These are phyloP conservation scores for Alloplasta piceator DNA, from an alignment of 2,888 invertebrate genomes.

Conservation along the genomic window DNA sequence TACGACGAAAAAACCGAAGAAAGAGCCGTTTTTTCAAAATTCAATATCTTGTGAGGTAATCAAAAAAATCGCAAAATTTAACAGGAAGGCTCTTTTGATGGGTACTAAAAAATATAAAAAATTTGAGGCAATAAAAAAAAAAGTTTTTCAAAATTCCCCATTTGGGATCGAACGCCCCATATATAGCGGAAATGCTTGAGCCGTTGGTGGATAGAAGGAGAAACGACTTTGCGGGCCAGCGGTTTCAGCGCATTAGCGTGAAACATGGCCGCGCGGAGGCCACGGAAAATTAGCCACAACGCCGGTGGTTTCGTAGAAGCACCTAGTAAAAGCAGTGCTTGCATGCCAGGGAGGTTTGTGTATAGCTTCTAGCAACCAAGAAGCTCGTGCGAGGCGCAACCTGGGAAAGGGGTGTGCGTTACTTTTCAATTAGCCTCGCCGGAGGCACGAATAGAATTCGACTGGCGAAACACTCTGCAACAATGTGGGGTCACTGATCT, in stretches of 20 bases:
- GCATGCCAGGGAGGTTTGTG: conserved; percentile 18
- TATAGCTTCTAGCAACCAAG: background rate
- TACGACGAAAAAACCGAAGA: no score
- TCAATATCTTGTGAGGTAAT: no score
- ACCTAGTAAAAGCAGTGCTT: conserved; percentile 52
- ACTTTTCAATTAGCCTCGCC: conserved; percentile 63
- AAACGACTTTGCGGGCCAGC: conserved; percentile 54
- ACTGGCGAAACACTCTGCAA: conserved; percentile 17
- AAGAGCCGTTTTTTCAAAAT: no score
- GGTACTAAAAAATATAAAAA: no score
- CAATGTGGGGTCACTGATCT: no score
- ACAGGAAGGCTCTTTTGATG: no score
- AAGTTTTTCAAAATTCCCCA: no score
- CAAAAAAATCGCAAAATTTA: no score
- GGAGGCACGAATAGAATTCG: conserved; percentile 34
- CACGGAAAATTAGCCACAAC: conserved; percentile 65
- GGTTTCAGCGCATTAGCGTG: conserved; percentile 65
- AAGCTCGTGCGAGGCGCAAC: conserved; percentile 30
- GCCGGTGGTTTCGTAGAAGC: conserved; percentile 52
- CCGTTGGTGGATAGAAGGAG: conserved; percentile 32
- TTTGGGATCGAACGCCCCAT: no score
- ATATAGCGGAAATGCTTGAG: conserved; percentile 11
- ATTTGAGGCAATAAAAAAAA: no score
- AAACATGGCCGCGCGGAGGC: conserved; percentile 63
- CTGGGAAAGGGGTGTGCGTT: conserved; percentile 41